A percentile compares a stretch with the other conserved stretches of the same genome.
These are phyloP conservation scores for Riparia riparia DNA, from an alignment of 2,113 vertebrate species.

Conservation along the genomic window DNA sequence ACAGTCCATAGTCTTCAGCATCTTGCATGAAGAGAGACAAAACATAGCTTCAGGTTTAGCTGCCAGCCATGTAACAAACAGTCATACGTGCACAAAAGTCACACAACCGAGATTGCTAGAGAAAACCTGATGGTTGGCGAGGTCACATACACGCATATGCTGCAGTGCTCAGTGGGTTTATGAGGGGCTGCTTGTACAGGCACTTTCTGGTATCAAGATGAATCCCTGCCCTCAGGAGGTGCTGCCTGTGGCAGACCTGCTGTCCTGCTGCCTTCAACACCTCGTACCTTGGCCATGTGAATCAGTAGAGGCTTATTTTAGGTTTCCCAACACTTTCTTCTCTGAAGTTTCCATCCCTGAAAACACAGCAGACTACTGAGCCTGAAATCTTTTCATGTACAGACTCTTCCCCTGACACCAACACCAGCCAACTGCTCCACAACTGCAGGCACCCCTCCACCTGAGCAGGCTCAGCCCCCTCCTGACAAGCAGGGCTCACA, in stretches of 20 bases:
- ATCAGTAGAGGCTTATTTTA: background rate
- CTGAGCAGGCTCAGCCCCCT: background rate
- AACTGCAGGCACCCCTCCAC: background rate
- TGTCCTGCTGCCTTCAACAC: background rate
- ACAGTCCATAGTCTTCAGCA: background rate
- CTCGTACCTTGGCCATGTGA: background rate
- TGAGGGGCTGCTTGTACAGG: background rate
- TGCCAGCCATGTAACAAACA: background rate
- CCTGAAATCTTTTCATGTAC: background rate
- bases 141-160: background rate
- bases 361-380: background rate
- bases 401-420: background rate
- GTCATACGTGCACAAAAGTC: background rate
- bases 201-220: background rate
- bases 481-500: background rate
- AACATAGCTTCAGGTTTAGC: background rate
- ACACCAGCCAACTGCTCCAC: background rate
- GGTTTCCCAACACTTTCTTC: background rate
- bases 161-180: background rate
- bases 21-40: background rate
- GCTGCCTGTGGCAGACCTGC: background rate
- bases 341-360: background rate
- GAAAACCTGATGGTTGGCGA: background rate
- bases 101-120: fast-evolving
- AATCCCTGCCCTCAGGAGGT: background rate